Base-by-base conservation (phyloP, 2,888 invertebrate genomes). In the Drosophila neotestacea region DNA sequence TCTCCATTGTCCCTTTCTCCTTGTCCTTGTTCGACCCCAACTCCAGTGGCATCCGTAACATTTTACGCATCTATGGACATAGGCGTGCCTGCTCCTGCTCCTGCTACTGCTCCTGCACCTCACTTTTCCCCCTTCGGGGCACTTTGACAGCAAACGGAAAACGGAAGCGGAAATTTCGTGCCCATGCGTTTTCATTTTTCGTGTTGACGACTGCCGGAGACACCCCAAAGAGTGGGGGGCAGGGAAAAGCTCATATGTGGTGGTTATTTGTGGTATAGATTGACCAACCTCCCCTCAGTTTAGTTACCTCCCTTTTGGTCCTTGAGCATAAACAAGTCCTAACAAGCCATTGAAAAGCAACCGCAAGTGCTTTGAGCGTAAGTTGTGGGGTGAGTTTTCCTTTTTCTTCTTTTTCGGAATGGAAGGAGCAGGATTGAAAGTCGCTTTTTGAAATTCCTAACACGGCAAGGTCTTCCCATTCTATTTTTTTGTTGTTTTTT, bases 151-250 rank as follows among this genome's bases (percentile, higher is more conserved):
- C 83, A 61, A 84, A 71, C 75, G 80, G 88, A 75, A 85, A 85
- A 58, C 85, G 85, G 85, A 85, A 88, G 56, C 88, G 85, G 88
- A 85, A 83, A 85, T 85, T 88, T 85, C 86, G 81, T 83, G 86
- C 86, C 86, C 86, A 85, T 86, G 88, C 88, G 81, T 88, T 88
- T 83, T 88, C 86, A 88, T 85, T 85, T 87, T 87, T 82, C 74
- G 78, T 72, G 79, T 73, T 84, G 81, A 75, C 77, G 84, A 81
- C 73, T 77, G 71, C 73, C 80, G 74, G 69, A 61, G 71, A 66
- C 44, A 58, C 30, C 11, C 28, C 30, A 11, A 27, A 9, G 0
- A 30, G 4, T 2, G 9, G 32, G 46, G 10, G 16, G 9, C n/a
- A 41, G 3, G 10, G 9, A 27, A 22, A 27, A 10, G 48, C 46